Percentiles rank a stretch among this genome's conserved stretches.
Conservation (phyloP, 2,113 vertebrate genomes). For the Campylorhamphus procurvoides region DNA sequence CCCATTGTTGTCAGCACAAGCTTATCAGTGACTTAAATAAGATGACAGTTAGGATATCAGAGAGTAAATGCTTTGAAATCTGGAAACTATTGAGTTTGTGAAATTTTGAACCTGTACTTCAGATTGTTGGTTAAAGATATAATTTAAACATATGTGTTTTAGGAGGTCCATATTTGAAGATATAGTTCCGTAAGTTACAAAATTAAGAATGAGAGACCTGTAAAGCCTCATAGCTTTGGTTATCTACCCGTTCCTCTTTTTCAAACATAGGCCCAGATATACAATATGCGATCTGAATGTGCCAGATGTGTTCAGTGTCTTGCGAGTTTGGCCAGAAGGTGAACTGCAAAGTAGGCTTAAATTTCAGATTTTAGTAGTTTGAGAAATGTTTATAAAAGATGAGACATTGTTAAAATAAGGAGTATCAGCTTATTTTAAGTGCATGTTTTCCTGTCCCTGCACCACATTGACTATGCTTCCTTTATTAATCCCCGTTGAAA, state of each 20-base stretch:
- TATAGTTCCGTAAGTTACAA: background rate
- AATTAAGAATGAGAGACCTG: background rate
- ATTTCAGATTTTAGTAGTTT: background rate
- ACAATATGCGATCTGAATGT: background rate
- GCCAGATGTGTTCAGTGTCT: background rate
- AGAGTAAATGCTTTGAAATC: conserved; percentile 12
- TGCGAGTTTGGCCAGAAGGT: background rate
- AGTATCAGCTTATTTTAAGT: background rate
- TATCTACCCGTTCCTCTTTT: background rate
- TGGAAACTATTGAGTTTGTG: background rate
- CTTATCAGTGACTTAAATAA: conserved; percentile 34
- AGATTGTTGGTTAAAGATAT: background rate
- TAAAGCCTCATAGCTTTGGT: background rate
- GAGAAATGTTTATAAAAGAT: background rate
- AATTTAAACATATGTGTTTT: background rate
- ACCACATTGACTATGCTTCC: background rate
- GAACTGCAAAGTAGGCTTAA: background rate
- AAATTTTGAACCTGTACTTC: background rate
- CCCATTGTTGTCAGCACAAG: background rate
- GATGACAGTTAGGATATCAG: background rate
- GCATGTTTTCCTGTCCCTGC: background rate
- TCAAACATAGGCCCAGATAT: background rate
- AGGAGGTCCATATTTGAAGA: background rate
- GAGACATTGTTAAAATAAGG: background rate
- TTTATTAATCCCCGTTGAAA: background rate